These are phyloP conservation scores for Diplodus sargus DNA, from an alignment of 2,797 vertebrate species.

Conservation along the genomic window DNA sequence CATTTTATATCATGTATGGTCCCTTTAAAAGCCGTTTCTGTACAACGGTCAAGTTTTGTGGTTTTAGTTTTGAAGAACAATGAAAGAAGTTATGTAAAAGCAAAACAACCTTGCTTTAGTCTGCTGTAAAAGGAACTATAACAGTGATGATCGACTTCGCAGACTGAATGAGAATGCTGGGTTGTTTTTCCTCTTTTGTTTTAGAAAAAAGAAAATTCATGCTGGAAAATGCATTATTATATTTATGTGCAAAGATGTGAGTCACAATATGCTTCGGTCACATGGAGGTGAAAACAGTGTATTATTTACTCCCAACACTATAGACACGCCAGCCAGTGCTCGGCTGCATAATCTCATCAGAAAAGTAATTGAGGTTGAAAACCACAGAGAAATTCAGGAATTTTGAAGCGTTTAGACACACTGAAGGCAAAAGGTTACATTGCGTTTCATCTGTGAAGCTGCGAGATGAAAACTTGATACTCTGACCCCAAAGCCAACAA, in stretches of 20 bases:
- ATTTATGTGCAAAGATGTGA: slow-evolving; percentile 37
- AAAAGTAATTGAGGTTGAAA: neutral
- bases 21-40: neutral
- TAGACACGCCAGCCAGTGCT: neutral
- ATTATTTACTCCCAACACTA: neutral
- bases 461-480: slow-evolving; percentile 25
- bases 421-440: neutral
- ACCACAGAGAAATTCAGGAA: neutral
- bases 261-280: slow-evolving; percentile 11
- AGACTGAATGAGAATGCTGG: slow-evolving; percentile 1
- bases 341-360: slow-evolving; percentile 5
- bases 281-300: neutral
- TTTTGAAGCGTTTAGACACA: neutral
- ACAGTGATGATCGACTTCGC: slow-evolving; percentile 1
- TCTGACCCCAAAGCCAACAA: slow-evolving; percentile 22
- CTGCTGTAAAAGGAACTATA: neutral
- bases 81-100: neutral
- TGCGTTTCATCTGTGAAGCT: neutral
- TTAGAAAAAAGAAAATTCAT: neutral
- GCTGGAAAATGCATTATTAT: neutral
- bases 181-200: slow-evolving; percentile 5
- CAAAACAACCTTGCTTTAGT: neutral
- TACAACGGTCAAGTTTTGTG: neutral
- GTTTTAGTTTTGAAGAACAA: neutral
- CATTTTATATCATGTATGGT: too few relatives aligned